A percentile compares a stretch with the other conserved stretches of the same genome.
Conservation (phyloP, 2,888 invertebrate genomes). For the Dyspetes luteomarginatus region DNA sequence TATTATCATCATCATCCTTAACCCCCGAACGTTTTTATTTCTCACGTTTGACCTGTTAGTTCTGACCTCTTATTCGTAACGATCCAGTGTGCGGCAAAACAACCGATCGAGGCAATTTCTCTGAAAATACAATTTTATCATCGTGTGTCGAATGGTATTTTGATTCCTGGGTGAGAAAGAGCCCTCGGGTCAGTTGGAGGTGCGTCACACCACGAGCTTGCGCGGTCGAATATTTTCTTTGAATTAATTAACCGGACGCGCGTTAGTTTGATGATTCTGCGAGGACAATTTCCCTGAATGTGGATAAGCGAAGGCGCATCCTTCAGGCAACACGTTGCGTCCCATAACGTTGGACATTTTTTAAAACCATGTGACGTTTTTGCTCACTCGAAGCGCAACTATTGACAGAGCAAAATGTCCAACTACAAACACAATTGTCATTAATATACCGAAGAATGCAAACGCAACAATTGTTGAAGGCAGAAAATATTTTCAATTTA, state of each 20-base stretch:
- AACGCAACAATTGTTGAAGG: too few relatives aligned
- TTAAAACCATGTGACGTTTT: too few relatives aligned
- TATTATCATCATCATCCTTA: slow-evolving; percentile 9
- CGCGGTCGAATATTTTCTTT: slow-evolving; percentile 73
- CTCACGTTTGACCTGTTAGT: slow-evolving; percentile 14
- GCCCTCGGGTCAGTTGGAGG: slow-evolving; percentile 51
- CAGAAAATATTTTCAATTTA: too few relatives aligned
- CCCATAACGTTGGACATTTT: too few relatives aligned
- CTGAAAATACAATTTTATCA: slow-evolving; percentile 66
- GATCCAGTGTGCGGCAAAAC: background rate
- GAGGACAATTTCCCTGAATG: slow-evolving; percentile 21
- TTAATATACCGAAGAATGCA: too few relatives aligned
- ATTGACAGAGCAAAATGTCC: too few relatives aligned
- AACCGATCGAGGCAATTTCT: slow-evolving; percentile 52
- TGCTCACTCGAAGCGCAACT: too few relatives aligned
- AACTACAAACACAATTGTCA: too few relatives aligned
- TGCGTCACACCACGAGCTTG: slow-evolving; percentile 22
- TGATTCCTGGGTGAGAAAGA: slow-evolving; percentile 42
- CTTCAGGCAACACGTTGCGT: too few relatives aligned
- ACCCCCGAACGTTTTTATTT: slow-evolving; percentile 1
- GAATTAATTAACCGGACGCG: slow-evolving; percentile 71
- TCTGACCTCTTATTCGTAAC: slow-evolving; percentile 3
- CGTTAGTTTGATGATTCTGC: slow-evolving; percentile 47
- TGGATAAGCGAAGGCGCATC: slow-evolving; percentile 40
- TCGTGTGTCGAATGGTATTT: slow-evolving; percentile 48